A percentile compares a stretch with the other conserved stretches of the same genome.
phyloP scores from a whole-genome alignment of 2,113 vertebrate species.

The Corvus hawaiiensis region DNA sequence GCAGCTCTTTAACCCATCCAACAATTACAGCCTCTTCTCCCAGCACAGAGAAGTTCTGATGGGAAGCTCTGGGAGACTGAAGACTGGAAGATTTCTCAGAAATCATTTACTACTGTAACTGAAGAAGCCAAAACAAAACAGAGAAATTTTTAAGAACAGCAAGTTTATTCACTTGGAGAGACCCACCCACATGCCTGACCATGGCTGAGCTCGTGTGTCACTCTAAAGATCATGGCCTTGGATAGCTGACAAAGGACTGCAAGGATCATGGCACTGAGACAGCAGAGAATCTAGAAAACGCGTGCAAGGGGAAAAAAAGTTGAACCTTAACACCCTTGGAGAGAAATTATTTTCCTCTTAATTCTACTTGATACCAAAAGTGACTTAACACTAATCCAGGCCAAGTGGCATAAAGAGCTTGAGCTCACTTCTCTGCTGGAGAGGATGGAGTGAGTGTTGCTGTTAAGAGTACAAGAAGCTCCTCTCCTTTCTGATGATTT shows the following conservation, averaged over 20 bases:
- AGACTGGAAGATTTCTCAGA: neutral
- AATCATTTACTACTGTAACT: neutral
- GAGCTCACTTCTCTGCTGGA: constrained; percentile 55
- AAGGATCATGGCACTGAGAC: neutral
- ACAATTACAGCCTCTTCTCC: neutral
- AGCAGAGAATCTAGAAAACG: neutral
- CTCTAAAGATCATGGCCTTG: neutral
- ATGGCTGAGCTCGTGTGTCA: neutral
- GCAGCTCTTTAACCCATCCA: neutral
- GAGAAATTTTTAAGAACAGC: constrained; percentile 20
- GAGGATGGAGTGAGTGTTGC: constrained; percentile 42
- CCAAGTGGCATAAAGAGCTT: constrained; percentile 56
- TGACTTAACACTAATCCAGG: constrained; percentile 61
- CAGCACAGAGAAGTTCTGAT: neutral
- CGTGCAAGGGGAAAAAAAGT: rapidly evolving
- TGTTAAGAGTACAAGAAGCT: constrained; percentile 38
- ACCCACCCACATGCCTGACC: neutral
- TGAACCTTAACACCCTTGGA: neutral
- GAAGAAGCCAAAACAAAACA: neutral
- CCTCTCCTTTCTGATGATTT: constrained; percentile 67
- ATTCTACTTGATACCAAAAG: constrained; percentile 52
- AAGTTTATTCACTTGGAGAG: constrained; percentile 32
- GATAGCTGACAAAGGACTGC: neutral
- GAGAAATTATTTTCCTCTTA: constrained; percentile 55
- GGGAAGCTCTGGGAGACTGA: neutral